Percentiles rank a stretch among this genome's conserved stretches.
Evolutionary conservation across 2,888 invertebrate genomes (phyloP).

Genomic region (Coelinius sp.): DNA sequence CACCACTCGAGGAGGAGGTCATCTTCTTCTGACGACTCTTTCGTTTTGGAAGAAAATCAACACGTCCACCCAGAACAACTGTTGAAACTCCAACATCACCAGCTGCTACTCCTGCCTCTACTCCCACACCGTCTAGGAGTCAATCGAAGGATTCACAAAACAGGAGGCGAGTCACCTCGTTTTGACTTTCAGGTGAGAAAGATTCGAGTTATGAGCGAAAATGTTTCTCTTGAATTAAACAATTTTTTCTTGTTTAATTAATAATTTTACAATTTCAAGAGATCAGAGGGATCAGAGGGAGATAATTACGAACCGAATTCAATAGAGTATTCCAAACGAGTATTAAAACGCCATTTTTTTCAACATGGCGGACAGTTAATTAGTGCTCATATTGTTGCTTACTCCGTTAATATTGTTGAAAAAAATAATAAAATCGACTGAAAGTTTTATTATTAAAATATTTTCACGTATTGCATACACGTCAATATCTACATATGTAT

Average conservation of each 20-base stretch:
- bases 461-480: not conserved
- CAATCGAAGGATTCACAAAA: slow-evolving; percentile 62
- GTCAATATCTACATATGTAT: slow-evolving; percentile 12
- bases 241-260: too few relatives aligned
- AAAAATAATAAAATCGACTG: slow-evolving; percentile 31
- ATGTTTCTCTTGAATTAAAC: too few relatives aligned
- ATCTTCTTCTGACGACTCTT: slow-evolving; percentile 79
- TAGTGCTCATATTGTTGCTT: slow-evolving; percentile 37
- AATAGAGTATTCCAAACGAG: slow-evolving; percentile 20
- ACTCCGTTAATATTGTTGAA: slow-evolving; percentile 29
- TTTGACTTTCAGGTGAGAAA: slow-evolving; percentile 62
- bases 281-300: not conserved
- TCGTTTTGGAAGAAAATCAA: slow-evolving; percentile 67
- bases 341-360: slow-evolving; percentile 5
- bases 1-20: slow-evolving; percentile 76
- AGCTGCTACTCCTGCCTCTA: slow-evolving; percentile 54
- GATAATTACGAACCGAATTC: not conserved
- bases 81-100: slow-evolving; percentile 47
- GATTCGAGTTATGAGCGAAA: too few relatives aligned
- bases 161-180: slow-evolving; percentile 67
- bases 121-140: slow-evolving; percentile 58
- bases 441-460: slow-evolving; percentile 23
- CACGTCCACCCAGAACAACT: slow-evolving; percentile 59
- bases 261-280: too few relatives aligned
- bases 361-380: not conserved